Evolutionary conservation across 1,140 invertebrate genomes (phyloP), one percentile per base, ranked within the genome.

Genomic region (Brachionus asplanchnoidis): DNA sequence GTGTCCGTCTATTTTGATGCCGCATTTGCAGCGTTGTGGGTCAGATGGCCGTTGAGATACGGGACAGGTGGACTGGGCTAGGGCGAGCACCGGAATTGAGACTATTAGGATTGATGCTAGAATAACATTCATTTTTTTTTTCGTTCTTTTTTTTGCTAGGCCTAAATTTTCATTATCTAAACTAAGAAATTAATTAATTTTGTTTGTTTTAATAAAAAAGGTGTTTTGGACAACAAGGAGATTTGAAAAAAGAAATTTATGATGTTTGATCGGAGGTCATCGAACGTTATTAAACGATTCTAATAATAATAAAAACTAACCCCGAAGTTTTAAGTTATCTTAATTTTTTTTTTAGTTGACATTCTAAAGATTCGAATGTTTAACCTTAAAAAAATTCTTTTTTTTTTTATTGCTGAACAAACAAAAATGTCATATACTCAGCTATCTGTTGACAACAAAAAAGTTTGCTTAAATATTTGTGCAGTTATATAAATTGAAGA

Each of bases 1-100:
- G 20, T 44, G 68, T 23, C 84, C 84, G 36, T 75, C 44, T 84
- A 66, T 44, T 46, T 73, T 84, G 5, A 84, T 77, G 2, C 66
- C 84, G n/a, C 84, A 84, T 40, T 65, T 53, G 42, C 84, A 84
- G 28, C 44, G 44, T 36, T 84, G 42, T 20, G 28, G 40, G 20
- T 84, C 82, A 0, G 40, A 26, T 20, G 50, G 28, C 14, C 46
- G 42, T 26, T 77, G 73, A 26, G 23, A 20, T 12, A 84, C 53
- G 0, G 82, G 82, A 56, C 82, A 84, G 0, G 82, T 70, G 9
- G 53, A 84, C 60, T 82, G 79, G 11, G 42, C 68, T 9, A 73
- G 8, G 4, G 0, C 6, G 0, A 68, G 32, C 26, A 28, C 32
- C 32, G 32, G 26, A 68, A 32, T 14, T 17, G 68, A 20, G 14